These are phyloP conservation scores for Euplagia quadripunctaria DNA, from an alignment of 2,888 invertebrate genomes.

Conservation along the genomic window DNA sequence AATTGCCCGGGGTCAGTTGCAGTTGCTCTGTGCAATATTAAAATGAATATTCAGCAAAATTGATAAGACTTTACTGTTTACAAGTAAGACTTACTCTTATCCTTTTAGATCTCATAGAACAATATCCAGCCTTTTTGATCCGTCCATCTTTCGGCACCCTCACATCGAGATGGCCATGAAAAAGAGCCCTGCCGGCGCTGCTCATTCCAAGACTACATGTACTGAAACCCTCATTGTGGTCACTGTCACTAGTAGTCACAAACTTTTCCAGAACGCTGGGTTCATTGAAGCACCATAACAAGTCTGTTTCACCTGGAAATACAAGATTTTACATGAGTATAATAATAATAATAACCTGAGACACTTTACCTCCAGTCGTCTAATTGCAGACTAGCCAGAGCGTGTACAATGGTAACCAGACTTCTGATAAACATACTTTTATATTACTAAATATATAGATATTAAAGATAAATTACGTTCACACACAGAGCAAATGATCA, in stretches of 20 bases:
- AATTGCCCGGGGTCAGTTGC: no score
- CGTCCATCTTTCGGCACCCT: constrained; percentile 93
- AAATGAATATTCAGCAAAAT: no score
- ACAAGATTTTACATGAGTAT: background rate
- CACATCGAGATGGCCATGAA: constrained; percentile 90
- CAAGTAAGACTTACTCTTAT: constrained; percentile 84
- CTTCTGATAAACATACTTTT: no score
- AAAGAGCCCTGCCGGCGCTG: constrained; percentile 90
- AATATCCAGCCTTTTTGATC: constrained; percentile 93
- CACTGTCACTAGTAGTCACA: constrained; percentile 92
- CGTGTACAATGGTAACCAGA: no score
- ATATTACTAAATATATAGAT: no score
- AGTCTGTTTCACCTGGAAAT: constrained; percentile 90
- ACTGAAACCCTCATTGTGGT: constrained; percentile 94
- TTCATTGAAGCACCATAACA: constrained; percentile 91
- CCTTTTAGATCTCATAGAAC: constrained; percentile 91
- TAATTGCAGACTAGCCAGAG: no score
- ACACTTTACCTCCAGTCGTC: no score
- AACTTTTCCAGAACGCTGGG: constrained; percentile 90
- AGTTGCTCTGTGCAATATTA: no score
- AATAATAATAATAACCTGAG: no score
- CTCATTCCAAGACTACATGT: constrained; percentile 91
- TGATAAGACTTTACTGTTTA: no score
- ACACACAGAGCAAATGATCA: no score
- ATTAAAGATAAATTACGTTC: no score